Evolutionary conservation across 1,140 invertebrate species (phyloP).

Genomic region (Drosophila athabasca): DNA sequence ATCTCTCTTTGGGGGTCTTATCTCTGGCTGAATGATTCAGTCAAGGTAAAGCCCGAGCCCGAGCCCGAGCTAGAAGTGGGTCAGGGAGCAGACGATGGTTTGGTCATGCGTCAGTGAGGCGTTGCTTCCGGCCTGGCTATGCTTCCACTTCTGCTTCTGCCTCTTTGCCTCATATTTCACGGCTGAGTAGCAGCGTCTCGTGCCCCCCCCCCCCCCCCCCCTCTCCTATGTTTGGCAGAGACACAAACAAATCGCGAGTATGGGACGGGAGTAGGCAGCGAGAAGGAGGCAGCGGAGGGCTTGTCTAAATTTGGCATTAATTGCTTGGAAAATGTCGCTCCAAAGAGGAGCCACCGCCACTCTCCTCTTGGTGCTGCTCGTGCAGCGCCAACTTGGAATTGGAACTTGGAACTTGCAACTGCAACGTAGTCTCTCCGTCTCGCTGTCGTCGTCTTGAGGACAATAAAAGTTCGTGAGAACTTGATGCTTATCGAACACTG

Average conservation of each 20-base stretch:
- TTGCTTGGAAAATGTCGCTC: slow-evolving; percentile 61
- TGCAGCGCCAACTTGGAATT: slow-evolving; percentile 19
- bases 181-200: slow-evolving; percentile 39
- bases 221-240: too few relatives aligned
- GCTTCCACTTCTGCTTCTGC: not conserved
- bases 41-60: slow-evolving; percentile 31
- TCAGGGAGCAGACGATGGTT: slow-evolving; percentile 20
- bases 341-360: not conserved
- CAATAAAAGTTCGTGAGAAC: slow-evolving; percentile 82
- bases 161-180: slow-evolving; percentile 62
- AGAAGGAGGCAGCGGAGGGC: slow-evolving; percentile 11
- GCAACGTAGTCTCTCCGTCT: slow-evolving; percentile 1
- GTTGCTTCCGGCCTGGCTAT: slow-evolving; percentile 34
- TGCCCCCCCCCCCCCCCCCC: not conserved
- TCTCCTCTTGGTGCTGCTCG: slow-evolving; percentile 25
- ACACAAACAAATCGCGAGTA: not conserved
- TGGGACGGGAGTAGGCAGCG: not conserved
- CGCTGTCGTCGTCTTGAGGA: slow-evolving; percentile 43
- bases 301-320: slow-evolving; percentile 67
- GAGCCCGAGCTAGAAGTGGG: slow-evolving; percentile 18
- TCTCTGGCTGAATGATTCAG: slow-evolving; percentile 41
- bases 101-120: slow-evolving; percentile 52
- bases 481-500: slow-evolving; percentile 74
- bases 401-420: slow-evolving; percentile 26
- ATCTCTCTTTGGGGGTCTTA: slow-evolving; percentile 29